Evolutionary conservation across 2,797 vertebrate genomes (phyloP).

Genomic region (Phrynocephalus vlangalii): DNA sequence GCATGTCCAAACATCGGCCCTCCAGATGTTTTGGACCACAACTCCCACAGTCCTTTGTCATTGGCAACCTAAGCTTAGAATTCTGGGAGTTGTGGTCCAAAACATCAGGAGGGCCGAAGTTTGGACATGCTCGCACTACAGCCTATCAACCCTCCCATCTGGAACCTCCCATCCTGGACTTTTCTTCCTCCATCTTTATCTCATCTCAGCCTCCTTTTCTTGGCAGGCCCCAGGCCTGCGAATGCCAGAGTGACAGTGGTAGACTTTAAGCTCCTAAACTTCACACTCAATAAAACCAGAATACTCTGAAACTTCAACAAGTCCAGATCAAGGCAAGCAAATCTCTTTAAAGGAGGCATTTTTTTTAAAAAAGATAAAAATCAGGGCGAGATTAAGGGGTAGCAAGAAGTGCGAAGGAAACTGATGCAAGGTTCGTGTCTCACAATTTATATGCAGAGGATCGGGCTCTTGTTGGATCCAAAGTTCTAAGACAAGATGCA

Average conservation of each 20-base stretch:
- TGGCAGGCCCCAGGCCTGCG: slow-evolving; percentile 44
- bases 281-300: slow-evolving; percentile 49
- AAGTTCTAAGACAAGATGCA: background rate
- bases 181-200: background rate
- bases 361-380: slow-evolving; percentile 6
- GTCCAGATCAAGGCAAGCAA: slow-evolving; percentile 40
- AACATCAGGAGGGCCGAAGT: too few species aligned
- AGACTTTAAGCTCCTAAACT: slow-evolving; percentile 60
- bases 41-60: background rate
- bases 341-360: slow-evolving; percentile 55
- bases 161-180: background rate
- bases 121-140: background rate
- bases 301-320: slow-evolving; percentile 51
- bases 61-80: too few species aligned
- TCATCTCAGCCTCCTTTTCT: slow-evolving; percentile 40
- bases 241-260: slow-evolving; percentile 38
- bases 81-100: too few species aligned
- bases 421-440: background rate
- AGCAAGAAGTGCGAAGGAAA: background rate
- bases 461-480: background rate
- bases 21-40: background rate
- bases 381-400: background rate
- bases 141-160: background rate
- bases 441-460: background rate
- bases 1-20: background rate